Evolutionary conservation across 53 echinoderm and acorn worm species (phyloP).

Genomic region (Holothuria scabra): DNA sequence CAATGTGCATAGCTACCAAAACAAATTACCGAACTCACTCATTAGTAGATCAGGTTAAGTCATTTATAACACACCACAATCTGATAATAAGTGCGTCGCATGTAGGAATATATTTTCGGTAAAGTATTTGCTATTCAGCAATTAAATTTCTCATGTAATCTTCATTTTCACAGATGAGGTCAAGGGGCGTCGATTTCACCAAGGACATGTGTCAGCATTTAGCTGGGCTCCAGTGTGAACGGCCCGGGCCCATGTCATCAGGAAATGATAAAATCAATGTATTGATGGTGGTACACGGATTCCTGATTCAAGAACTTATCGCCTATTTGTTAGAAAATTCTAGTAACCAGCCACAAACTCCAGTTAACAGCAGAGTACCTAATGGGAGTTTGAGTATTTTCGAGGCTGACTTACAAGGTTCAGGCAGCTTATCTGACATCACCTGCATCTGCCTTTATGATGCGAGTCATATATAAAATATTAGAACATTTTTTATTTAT

Average conservation of each 20-base stretch:
- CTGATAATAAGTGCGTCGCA: too few relatives aligned
- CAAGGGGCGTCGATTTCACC: background rate
- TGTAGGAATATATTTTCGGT: too few relatives aligned
- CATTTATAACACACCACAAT: too few relatives aligned
- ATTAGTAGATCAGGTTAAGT: too few relatives aligned
- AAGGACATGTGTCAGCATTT: background rate
- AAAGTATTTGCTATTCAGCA: too few relatives aligned
- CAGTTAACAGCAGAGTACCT: background rate
- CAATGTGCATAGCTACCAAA: too few relatives aligned
- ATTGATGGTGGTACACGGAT: conserved; percentile 28
- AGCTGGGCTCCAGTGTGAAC: too few relatives aligned
- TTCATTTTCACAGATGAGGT: background rate
- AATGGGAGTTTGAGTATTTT: conserved; percentile 17
- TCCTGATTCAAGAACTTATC: conserved; percentile 24
- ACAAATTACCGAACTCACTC: too few relatives aligned
- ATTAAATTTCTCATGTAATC: too few relatives aligned
- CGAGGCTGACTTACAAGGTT: conserved; percentile 10
- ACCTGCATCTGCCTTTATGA: conserved; percentile 1
- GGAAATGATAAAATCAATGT: background rate
- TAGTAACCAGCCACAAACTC: background rate
- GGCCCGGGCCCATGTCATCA: too few relatives aligned
- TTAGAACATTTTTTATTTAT: too few relatives aligned
- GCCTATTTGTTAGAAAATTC: background rate
- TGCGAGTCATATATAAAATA: background rate
- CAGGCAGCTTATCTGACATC: background rate